Evolutionary conservation across 2,888 invertebrate genomes (phyloP).

Genomic region (Megastigmus dorsalis): DNA sequence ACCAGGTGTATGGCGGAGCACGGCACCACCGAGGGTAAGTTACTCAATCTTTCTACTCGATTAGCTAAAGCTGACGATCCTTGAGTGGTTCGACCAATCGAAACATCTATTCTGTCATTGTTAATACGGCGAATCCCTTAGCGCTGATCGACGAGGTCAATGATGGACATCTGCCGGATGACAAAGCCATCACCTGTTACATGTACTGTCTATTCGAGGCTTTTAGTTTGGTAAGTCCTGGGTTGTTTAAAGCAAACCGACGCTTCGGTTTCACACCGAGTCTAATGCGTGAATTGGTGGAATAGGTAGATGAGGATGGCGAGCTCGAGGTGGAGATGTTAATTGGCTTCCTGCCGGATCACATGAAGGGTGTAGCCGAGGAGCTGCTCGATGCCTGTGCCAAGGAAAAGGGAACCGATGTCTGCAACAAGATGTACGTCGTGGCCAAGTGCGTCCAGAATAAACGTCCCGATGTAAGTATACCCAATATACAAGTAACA

Average conservation of each 20-base stretch:
- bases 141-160: constrained; percentile 66
- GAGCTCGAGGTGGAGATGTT: constrained; percentile 67
- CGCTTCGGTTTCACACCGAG: no score
- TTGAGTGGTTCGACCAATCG: no score
- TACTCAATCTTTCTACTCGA: not conserved
- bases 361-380: constrained; percentile 57
- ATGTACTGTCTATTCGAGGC: constrained; percentile 69
- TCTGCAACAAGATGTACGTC: constrained; percentile 65
- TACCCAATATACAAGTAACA: not conserved
- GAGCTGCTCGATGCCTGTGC: constrained; percentile 60
- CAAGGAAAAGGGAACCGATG: constrained; percentile 61
- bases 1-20: constrained; percentile 68
- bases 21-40: constrained; percentile 68
- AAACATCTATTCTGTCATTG: not conserved
- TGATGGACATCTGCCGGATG: constrained; percentile 61
- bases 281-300: no score
- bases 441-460: constrained; percentile 63
- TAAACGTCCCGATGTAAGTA: constrained; percentile 64
- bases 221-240: constrained; percentile 66
- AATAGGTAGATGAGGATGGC: constrained; percentile 70
- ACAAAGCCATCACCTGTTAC: constrained; percentile 67
- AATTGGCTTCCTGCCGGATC: constrained; percentile 65
- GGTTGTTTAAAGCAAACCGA: not conserved
- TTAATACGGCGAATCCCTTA: constrained; percentile 38
- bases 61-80: not conserved